Evolutionary conservation across 92 coral and sea anemone species (phyloP).

Genomic region (Zoanthus gigantus): DNA sequence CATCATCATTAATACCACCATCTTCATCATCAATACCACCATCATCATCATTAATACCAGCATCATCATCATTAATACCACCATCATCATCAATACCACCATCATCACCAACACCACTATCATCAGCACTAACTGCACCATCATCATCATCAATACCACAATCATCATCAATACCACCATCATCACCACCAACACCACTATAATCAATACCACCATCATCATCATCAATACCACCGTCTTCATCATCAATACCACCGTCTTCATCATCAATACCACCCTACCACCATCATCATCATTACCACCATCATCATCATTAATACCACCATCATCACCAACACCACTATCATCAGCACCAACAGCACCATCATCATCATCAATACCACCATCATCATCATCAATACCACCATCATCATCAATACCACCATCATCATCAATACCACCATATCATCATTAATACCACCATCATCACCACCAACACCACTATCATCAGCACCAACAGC

Average conservation of each 20-base stretch:
- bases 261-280: neutral
- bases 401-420: too few relatives aligned
- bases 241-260: neutral
- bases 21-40: neutral
- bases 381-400: too few relatives aligned
- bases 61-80: neutral
- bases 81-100: neutral
- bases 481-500: too few relatives aligned
- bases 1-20: neutral
- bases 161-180: neutral
- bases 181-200: neutral
- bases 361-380: too few relatives aligned
- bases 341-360: too few relatives aligned
- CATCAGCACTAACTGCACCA: too few relatives aligned
- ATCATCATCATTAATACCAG: neutral
- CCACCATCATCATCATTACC: neutral
- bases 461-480: too few relatives aligned
- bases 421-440: too few relatives aligned
- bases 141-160: too few relatives aligned
- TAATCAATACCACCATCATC: neutral
- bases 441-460: too few relatives aligned
- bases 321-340: too few relatives aligned
- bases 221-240: neutral
- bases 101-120: neutral
- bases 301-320: too few relatives aligned